phyloP scores from a whole-genome alignment of 1,140 invertebrate species.

The Lordiphosa clarofinis region DNA sequence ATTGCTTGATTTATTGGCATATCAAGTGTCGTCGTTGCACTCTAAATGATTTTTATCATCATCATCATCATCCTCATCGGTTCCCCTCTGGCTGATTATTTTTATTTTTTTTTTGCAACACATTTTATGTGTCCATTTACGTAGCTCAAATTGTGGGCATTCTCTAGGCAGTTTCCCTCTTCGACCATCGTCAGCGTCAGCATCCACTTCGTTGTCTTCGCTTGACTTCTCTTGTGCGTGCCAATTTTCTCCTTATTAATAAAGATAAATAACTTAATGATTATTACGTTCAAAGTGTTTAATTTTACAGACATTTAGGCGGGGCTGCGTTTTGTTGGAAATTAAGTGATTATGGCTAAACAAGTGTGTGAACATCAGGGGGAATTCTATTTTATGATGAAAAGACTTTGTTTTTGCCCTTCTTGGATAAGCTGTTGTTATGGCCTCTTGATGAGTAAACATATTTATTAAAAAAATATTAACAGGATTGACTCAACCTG shows the following conservation, averaged over 20 bases:
- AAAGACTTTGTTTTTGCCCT: too few species aligned
- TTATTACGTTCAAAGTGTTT: slow-evolving; percentile 74
- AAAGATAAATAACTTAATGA: slow-evolving; percentile 78
- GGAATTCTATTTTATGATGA: too few species aligned
- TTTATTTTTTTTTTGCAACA: slow-evolving; percentile 17
- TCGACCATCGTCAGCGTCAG: not conserved
- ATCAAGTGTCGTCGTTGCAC: slow-evolving; percentile 74
- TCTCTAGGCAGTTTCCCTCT: slow-evolving; percentile 48
- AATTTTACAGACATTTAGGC: slow-evolving; percentile 57
- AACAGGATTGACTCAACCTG: too few species aligned
- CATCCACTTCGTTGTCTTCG: slow-evolving; percentile 23
- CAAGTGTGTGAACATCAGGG: too few species aligned
- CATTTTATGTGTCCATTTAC: slow-evolving; percentile 77
- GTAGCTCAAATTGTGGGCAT: slow-evolving; percentile 67
- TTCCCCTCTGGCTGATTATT: not conserved
- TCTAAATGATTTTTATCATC: slow-evolving; percentile 63
- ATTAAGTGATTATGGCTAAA: slow-evolving; percentile 31
- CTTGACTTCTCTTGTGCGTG: slow-evolving; percentile 60
- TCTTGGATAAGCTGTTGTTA: too few species aligned
- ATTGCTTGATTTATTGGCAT: slow-evolving; percentile 80
- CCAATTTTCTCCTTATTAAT: slow-evolving; percentile 77
- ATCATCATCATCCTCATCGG: slow-evolving; percentile 20
- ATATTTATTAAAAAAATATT: too few species aligned
- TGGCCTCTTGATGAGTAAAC: too few species aligned
- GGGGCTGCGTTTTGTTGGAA: slow-evolving; percentile 25